A percentile compares a stretch with the other conserved stretches of the same genome.
These are phyloP conservation scores for Thymallus thymallus DNA, from an alignment of 2,113 vertebrate species.

Conservation along the genomic window DNA sequence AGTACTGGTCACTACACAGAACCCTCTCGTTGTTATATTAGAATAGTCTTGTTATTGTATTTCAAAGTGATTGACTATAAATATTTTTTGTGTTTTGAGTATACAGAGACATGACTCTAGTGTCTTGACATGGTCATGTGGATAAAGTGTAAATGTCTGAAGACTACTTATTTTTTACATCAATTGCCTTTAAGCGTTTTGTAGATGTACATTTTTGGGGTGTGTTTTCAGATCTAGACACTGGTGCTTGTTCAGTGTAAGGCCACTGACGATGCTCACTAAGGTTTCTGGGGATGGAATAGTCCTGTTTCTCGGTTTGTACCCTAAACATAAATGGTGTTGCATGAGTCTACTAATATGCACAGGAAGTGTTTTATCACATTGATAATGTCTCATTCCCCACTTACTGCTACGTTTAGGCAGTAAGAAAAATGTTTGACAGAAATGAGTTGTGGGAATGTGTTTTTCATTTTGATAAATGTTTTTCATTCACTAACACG, in stretches of 20 bases:
- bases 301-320: not conserved
- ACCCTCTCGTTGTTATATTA: not conserved
- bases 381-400: not conserved
- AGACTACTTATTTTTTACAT: constrained; percentile 5
- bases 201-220: not conserved
- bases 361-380: not conserved
- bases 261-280: not conserved
- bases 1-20: not conserved
- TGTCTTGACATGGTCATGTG: not conserved
- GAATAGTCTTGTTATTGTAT: not conserved
- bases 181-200: not conserved
- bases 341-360: not conserved
- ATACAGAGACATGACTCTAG: not conserved
- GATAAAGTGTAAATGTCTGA: constrained; percentile 13
- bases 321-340: not conserved
- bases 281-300: not conserved
- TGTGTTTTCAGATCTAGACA: not conserved
- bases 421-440: not conserved
- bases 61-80: not conserved
- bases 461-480: not conserved
- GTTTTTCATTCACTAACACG: no score
- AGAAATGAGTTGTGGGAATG: not conserved
- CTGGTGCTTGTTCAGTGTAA: constrained; percentile 28
- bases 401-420: not conserved
- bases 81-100: not conserved